Percentiles rank a stretch among this genome's conserved stretches.
These are phyloP conservation scores for Cettia cetti DNA, from an alignment of 2,113 vertebrate genomes.

Conservation along the genomic window DNA sequence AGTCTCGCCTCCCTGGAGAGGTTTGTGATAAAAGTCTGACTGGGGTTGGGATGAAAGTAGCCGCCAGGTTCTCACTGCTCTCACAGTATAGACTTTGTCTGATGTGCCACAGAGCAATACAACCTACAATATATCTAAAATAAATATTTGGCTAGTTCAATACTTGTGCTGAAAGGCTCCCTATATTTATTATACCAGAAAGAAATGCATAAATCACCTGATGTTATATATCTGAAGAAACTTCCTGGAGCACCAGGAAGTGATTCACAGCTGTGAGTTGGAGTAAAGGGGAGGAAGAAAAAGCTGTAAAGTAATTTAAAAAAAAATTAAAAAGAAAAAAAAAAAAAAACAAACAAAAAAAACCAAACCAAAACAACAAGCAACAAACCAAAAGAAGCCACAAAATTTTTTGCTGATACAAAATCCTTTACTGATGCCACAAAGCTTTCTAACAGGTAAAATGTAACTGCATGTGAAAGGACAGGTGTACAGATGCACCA, in stretches of 20 bases:
- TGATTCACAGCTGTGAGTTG: neutral
- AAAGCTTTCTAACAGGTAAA: neutral
- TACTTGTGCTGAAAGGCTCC: neutral
- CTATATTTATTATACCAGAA: constrained; percentile 29
- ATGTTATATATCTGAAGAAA: neutral
- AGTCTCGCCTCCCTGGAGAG: neutral
- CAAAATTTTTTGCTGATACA: neutral
- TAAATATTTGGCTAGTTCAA: constrained; percentile 45
- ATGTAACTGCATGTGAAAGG: neutral
- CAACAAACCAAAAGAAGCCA: neutral
- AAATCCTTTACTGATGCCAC: neutral
- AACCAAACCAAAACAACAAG: neutral
- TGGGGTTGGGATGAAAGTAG: neutral
- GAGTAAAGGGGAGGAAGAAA: neutral
- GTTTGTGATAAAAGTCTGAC: neutral
- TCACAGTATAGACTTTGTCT: constrained; percentile 7
- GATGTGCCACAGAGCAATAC: neutral
- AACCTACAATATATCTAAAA: neutral
- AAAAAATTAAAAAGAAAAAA: no score
- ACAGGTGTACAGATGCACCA: neutral
- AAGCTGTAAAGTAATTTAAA: neutral
- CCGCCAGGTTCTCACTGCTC: neutral
- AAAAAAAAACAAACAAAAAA: no score
- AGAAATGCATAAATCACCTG: constrained; percentile 11
- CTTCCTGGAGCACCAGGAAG: neutral